These are phyloP conservation scores for Chrysogorgia sp. DNA, from an alignment of 92 coral and sea anemone species.

Conservation along the genomic window DNA sequence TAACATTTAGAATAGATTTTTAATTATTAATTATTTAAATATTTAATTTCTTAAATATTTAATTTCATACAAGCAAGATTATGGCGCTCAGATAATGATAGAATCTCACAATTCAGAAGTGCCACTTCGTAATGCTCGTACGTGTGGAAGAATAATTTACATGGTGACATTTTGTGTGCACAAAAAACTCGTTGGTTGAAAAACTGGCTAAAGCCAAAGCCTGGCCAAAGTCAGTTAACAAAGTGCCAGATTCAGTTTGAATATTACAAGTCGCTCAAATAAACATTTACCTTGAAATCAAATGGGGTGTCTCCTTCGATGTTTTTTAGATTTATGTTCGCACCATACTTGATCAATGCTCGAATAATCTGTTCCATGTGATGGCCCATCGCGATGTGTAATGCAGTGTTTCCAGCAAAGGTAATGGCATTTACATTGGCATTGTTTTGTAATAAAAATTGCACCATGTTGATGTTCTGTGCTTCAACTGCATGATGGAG, in stretches of 20 bases:
- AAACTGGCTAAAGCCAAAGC: no score
- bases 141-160: no score
- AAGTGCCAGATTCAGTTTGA: background rate
- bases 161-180: no score
- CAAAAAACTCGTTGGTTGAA: no score
- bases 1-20: no score
- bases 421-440: constrained; percentile 82
- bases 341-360: constrained; percentile 71
- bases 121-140: no score
- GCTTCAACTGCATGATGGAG: constrained; percentile 96
- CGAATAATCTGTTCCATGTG: constrained; percentile 87
- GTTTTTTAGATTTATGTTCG: constrained; percentile 83
- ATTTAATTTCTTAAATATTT: no score
- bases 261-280: background rate
- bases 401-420: constrained; percentile 83
- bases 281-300: constrained; percentile 14
- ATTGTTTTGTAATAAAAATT: constrained; percentile 75
- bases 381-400: constrained; percentile 94
- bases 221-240: no score
- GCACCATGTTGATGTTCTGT: constrained; percentile 74
- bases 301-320: constrained; percentile 82
- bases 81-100: no score
- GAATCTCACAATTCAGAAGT: no score
- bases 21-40: no score
- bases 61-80: no score